Conservation (phyloP, 2,888 invertebrate species). For the Drepanosiphum platanoidis region DNA sequence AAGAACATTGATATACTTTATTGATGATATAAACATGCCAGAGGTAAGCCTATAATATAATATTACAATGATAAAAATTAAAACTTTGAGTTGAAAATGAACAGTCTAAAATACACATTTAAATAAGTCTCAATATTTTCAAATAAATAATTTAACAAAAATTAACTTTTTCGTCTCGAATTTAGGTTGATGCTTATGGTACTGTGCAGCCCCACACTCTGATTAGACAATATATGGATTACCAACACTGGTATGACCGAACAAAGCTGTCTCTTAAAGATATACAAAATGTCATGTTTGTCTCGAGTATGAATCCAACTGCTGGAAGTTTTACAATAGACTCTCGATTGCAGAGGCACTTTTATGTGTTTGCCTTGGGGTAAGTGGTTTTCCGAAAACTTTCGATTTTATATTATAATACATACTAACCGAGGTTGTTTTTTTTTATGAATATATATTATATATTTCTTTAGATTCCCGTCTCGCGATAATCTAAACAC, state of each 20-base stretch:
- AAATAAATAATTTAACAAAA: neutral
- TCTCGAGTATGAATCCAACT: constrained; percentile 96
- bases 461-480: constrained; percentile 76
- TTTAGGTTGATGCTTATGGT: constrained; percentile 84
- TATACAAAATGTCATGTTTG: constrained; percentile 91
- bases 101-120: neutral
- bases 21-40: constrained; percentile 98
- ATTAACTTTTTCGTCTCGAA: neutral
- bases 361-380: constrained; percentile 86
- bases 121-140: neutral
- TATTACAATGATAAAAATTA: neutral
- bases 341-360: constrained; percentile 87
- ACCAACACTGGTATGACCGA: constrained; percentile 95
- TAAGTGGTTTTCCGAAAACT: too few species aligned
- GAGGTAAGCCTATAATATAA: constrained; percentile 71
- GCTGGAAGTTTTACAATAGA: constrained; percentile 95
- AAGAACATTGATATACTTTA: constrained; percentile 90
- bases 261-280: constrained; percentile 86
- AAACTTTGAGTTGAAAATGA: too few species aligned
- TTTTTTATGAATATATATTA: too few species aligned
- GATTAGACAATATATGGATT: constrained; percentile 91
- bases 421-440: too few species aligned
- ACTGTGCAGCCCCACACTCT: constrained; percentile 96
- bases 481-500: constrained; percentile 81
- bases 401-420: too few species aligned